Percentiles rank a stretch among this genome's conserved stretches.
Conservation (phyloP, 1,140 invertebrate species). For the Conus ventricosus region DNA sequence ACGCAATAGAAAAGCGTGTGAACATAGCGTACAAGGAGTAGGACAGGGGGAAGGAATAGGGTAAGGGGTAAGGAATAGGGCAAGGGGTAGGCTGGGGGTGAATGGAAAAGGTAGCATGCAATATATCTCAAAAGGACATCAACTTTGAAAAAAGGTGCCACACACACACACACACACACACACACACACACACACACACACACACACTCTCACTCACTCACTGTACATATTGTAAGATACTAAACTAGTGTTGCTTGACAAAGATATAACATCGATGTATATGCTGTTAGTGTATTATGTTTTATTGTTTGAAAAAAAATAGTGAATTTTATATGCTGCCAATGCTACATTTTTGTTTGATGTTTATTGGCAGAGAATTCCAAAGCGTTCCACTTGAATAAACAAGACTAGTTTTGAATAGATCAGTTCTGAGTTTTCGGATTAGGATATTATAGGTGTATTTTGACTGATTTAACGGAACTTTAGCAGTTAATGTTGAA, state of each 20-base stretch:
- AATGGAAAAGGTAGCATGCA: too few relatives aligned
- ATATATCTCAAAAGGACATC: too few relatives aligned
- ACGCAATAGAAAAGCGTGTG: too few relatives aligned
- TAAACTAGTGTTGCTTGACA: background rate
- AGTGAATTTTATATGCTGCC: background rate
- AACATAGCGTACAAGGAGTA: too few relatives aligned
- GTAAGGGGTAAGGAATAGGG: too few relatives aligned
- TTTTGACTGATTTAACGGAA: background rate
- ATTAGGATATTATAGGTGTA: background rate
- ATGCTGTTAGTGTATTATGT: background rate
- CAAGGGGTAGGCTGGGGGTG: too few relatives aligned
- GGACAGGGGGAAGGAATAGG: too few relatives aligned
- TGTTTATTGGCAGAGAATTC: too few relatives aligned
- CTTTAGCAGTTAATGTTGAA: background rate
- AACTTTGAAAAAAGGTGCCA: background rate
- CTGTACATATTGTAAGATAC: background rate
- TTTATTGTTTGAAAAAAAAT: background rate
- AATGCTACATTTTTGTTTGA: background rate
- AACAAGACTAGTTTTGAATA: too few relatives aligned
- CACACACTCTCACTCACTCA: background rate
- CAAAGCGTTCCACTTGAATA: too few relatives aligned
- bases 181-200: slow-evolving; percentile 7
- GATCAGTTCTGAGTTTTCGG: too few relatives aligned
- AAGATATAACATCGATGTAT: background rate
- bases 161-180: slow-evolving; percentile 8